Evolutionary conservation across 2,888 invertebrate genomes (phyloP).

Genomic region (Nephrotoma flavescens): DNA sequence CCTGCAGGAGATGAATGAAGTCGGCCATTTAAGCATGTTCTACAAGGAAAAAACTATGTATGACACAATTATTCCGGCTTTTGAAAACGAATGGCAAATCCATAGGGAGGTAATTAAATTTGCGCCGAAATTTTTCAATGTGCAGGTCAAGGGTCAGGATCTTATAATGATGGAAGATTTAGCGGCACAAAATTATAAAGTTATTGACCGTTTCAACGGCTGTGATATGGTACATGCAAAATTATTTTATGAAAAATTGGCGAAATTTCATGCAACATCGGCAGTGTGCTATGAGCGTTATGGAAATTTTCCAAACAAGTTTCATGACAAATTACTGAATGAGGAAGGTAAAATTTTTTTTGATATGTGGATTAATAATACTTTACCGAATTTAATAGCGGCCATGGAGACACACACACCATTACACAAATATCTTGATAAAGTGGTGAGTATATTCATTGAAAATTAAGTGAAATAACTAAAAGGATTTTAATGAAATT

Average conservation of each 20-base stretch:
- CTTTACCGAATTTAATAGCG: neutral
- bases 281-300: no score
- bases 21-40: neutral
- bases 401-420: neutral
- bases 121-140: neutral
- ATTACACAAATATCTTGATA: no score
- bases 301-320: neutral
- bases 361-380: neutral
- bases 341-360: neutral
- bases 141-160: neutral
- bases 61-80: neutral
- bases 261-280: neutral
- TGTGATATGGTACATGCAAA: neutral
- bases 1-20: neutral
- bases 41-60: neutral
- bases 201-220: neutral
- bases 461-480: no score
- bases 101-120: no score
- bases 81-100: neutral
- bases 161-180: neutral
- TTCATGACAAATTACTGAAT: neutral
- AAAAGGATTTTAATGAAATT: no score
- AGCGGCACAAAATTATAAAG: neutral
- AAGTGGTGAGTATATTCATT: neutral
- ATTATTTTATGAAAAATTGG: neutral